phyloP scores from a whole-genome alignment of 2,888 invertebrate species.

The Dryocosmus kuriphilus region DNA sequence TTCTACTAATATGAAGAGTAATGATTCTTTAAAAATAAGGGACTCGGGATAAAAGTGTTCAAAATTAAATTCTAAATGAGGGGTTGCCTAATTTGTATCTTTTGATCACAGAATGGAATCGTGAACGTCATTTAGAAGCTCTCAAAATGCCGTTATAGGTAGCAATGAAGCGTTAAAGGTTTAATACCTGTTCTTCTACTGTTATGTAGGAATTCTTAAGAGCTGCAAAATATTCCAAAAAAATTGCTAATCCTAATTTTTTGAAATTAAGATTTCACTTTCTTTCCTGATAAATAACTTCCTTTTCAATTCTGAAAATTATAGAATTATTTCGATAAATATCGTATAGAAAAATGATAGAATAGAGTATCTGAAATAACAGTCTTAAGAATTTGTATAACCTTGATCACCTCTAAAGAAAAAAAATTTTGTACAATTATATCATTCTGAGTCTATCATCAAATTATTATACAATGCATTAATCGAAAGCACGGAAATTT shows the following conservation, averaged over 20 bases:
- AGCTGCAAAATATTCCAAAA: neutral
- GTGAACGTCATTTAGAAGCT: constrained; percentile 19
- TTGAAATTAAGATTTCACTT: too few species aligned
- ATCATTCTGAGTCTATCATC: constrained; percentile 19
- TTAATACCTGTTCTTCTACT: constrained; percentile 15
- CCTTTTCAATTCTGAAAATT: neutral
- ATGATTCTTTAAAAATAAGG: too few species aligned
- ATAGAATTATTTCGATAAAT: neutral
- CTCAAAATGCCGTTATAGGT: constrained; percentile 36
- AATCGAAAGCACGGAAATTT: constrained; percentile 15
- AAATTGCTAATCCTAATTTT: neutral
- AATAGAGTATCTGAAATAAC: neutral
- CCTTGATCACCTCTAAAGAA: neutral
- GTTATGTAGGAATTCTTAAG: constrained; percentile 25
- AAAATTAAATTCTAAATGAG: too few species aligned
- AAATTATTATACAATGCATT: constrained; percentile 9
- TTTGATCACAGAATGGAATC: neutral
- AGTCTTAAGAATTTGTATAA: constrained; percentile 33
- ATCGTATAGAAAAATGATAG: neutral
- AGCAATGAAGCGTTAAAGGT: constrained; percentile 11
- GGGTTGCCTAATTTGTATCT: too few species aligned
- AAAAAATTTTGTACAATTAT: constrained; percentile 17
- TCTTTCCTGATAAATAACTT: too few species aligned
- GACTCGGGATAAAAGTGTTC: too few species aligned
- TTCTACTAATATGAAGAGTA: neutral